Evolutionary conservation across 2,113 vertebrate species (phyloP).

Genomic region (Psilopsiagon aymara): DNA sequence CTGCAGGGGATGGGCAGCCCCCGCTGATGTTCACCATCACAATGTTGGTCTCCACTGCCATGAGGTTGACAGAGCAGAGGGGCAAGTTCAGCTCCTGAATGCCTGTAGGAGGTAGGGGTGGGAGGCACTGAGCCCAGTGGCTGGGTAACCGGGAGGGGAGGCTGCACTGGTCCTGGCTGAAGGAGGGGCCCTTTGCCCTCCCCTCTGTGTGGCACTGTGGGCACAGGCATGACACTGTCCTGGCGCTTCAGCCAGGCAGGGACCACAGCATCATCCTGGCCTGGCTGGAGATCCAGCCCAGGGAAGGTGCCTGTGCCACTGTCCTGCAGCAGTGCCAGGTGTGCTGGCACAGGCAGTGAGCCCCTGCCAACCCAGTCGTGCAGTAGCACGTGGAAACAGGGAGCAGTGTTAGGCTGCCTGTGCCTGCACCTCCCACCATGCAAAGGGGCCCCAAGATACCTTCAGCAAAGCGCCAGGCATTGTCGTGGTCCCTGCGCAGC

Average conservation of each 20-base stretch:
- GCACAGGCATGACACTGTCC: too few species aligned
- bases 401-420: accelerated
- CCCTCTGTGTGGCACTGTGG: too few species aligned
- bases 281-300: background rate
- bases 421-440: accelerated
- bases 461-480: slow-evolving; percentile 79
- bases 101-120: background rate
- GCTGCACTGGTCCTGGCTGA: background rate
- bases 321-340: accelerated
- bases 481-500: slow-evolving; percentile 80
- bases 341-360: background rate
- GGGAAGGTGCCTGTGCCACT: accelerated
- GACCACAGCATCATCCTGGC: background rate
- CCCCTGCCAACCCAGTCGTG: background rate
- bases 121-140: background rate
- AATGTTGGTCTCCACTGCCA: slow-evolving; percentile 83
- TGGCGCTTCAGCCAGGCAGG: background rate
- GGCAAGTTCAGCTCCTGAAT: slow-evolving; percentile 61
- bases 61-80: slow-evolving; percentile 72
- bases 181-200: background rate
- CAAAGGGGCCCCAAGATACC: slow-evolving; percentile 56
- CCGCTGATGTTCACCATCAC: slow-evolving; percentile 67
- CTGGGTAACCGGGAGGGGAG: background rate
- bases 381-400: background rate
- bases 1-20: slow-evolving; percentile 9